A percentile compares a stretch with the other conserved stretches of the same genome.
phyloP scores from a whole-genome alignment of 2,113 vertebrate species.

The Stegostoma tigrinum region DNA sequence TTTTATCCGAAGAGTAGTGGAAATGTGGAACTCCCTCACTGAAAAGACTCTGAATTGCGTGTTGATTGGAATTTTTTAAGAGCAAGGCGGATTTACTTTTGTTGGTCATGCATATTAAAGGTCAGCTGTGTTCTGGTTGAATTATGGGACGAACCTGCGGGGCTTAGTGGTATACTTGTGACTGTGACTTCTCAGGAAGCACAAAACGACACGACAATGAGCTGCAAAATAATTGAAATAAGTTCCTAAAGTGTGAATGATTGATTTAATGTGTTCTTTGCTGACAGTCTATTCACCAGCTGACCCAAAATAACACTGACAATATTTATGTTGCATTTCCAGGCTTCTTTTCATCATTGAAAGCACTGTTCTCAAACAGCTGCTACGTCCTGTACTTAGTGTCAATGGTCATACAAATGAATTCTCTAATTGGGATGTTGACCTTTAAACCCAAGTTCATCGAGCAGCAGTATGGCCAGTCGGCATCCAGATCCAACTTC shows the following conservation, averaged over 20 bases:
- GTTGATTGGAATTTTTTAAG: not conserved
- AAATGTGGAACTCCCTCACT: not conserved
- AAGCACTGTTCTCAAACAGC: conserved; percentile 72
- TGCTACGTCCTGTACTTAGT: conserved; percentile 75
- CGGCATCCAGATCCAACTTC: conserved; percentile 81
- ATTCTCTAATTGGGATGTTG: conserved; percentile 88
- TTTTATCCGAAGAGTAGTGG: not conserved
- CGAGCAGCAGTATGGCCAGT: conserved; percentile 86
- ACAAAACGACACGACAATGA: not conserved
- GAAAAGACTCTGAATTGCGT: not conserved
- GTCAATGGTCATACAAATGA: conserved; percentile 78
- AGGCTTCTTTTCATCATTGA: conserved; percentile 83
- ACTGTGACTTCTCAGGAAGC: not conserved
- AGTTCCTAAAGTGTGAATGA: not conserved
- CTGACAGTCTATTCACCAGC: not conserved
- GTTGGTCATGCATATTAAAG: not conserved
- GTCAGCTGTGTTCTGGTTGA: not conserved
- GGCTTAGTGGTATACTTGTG: not conserved
- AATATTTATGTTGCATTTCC: conserved; percentile 46
- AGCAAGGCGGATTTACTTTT: not conserved
- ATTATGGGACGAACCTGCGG: not conserved
- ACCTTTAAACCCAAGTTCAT: conserved; percentile 94
- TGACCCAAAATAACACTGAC: not conserved
- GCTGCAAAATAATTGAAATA: not conserved
- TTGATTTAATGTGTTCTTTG: not conserved